Base-by-base conservation (phyloP, 2,888 invertebrate genomes). In the Pyralis farinalis region DNA sequence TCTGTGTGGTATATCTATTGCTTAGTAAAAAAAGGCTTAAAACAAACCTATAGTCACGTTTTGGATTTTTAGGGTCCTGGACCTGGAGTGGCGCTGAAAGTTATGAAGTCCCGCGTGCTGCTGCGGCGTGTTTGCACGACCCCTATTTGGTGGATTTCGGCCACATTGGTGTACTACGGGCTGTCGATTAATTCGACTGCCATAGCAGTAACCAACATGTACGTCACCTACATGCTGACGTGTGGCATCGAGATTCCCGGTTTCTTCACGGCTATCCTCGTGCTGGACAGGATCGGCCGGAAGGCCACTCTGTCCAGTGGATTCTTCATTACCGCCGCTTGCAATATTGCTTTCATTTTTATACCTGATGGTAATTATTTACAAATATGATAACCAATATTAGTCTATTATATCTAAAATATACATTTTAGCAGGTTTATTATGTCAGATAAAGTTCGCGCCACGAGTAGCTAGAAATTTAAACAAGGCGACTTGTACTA, bases 111-210 rank as follows among this genome's bases (percentile, higher is more conserved):
- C 8, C 31, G 2, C 8, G 8, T 8, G 10, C 4, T 31, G 12
- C 12, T 31, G 12, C 12, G 11, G 12, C 75, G 92, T 31, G 68
- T 91, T 34, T 48, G 90, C n/a, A 91, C 91, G 37, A 92, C 93
- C 35, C 92, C 92, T 10, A 84, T 93, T 49, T 93, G 93, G 71
- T 94, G 94, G 94, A 90, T 93, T 22, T 91, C 93, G 0, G 92
- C 92, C 49, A 91, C 92, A 0, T 91, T 94, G 46, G 91, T 94
- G 7, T 95, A 93, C 70, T 94, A 93, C 55, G 94, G 94, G 0
- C 71, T 95, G n/a, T 93, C 93, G 1, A 75, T 94, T 35, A 94
- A 93, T 69, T 91, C 94, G 0, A 92, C 93, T 0, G 82, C 91
- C 0, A 74, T 95, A 16, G 90, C 91, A 10, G 93, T 93, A 7